Conservation (phyloP, 2,888 invertebrate species). For the Drosophila falleni region DNA sequence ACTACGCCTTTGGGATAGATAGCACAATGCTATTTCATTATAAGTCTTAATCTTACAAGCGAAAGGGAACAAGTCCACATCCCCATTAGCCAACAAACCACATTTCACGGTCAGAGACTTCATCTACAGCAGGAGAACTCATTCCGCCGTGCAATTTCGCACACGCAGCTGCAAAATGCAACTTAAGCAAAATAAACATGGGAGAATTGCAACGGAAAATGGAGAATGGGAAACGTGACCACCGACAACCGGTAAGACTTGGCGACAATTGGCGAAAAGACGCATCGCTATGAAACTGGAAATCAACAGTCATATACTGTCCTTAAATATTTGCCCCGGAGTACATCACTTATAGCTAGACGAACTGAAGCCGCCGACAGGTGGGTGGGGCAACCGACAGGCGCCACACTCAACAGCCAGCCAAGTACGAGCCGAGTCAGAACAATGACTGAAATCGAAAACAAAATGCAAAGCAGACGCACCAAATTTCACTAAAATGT, state of each 20-base stretch:
- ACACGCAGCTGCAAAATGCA: slow-evolving; percentile 59
- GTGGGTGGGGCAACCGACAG: slow-evolving; percentile 50
- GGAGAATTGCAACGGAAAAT: slow-evolving; percentile 27
- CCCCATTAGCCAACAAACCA: slow-evolving; percentile 26
- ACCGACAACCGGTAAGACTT: slow-evolving; percentile 47
- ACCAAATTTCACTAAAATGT: slow-evolving; percentile 22
- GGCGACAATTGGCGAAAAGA: slow-evolving; percentile 48
- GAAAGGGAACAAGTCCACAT: neutral
- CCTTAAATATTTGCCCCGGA: slow-evolving; percentile 9
- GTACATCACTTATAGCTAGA: slow-evolving; percentile 1
- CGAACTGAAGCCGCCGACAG: slow-evolving; percentile 43
- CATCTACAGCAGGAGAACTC: slow-evolving; percentile 19
- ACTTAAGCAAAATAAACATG: slow-evolving; percentile 49
- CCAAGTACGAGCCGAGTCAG: slow-evolving; percentile 10
- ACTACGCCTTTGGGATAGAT: neutral
- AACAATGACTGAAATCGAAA: slow-evolving; percentile 67
- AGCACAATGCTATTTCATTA: neutral
- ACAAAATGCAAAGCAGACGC: slow-evolving; percentile 49
- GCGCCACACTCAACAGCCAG: slow-evolving; percentile 20
- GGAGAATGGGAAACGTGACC: slow-evolving; percentile 57
- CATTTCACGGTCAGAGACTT: slow-evolving; percentile 52
- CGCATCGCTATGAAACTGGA: slow-evolving; percentile 18
- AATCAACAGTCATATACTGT: slow-evolving; percentile 7
- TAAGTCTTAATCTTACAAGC: neutral
- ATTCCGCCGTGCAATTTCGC: slow-evolving; percentile 41